Base-by-base conservation (phyloP, 1,140 invertebrate species). In the Drosophila oshimai region DNA sequence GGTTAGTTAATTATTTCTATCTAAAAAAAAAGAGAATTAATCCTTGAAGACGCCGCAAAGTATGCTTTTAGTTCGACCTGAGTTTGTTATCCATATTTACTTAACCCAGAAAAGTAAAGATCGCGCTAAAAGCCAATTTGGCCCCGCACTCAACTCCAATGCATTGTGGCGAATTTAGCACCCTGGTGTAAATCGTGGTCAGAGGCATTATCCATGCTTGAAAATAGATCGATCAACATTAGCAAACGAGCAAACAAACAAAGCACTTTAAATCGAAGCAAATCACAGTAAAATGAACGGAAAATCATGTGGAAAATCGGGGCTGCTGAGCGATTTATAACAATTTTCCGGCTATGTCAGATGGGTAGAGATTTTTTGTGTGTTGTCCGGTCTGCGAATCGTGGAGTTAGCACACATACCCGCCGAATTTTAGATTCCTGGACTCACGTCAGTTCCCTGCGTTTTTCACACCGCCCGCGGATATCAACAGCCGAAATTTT, bases 71-170 rank as follows among this genome's bases (percentile, higher is more conserved):
- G 0, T 17, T 17, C 12, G 6, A 50, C 2, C 18, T 5, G n/a
- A 1, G 6, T 26, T 26, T 42, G 4, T 42, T 60, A 60, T 2
- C 26, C 26, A 15, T 39, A 50, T 29, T 70, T 65, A 5, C 6
- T 50, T 62, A 20, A 33, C 44, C 34, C 36, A 55, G 42, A 55
- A 20, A 37, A 34, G 9, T 24, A 50, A 46, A 61, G 54, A 47
- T 51, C 33, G 46, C 57, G 72, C 47, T 75, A 60, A 71, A 80
- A 42, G 29, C 33, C 70, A 72, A 77, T 77, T 77, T 77, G 39
- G 41, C 34, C 34, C 60, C 51, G 69, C 62, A 47, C 45, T 44
- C 65, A 65, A 65, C 57, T 41, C 31, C 55, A 18, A 44, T 39
- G 10, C 41, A 50, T 45, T 31, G 51, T 45, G 9, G 24, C 20